Evolutionary conservation across 2,888 invertebrate species (phyloP), one percentile per base, ranked within the genome.

Genomic region (Poecilobothrus nobilitatus): DNA sequence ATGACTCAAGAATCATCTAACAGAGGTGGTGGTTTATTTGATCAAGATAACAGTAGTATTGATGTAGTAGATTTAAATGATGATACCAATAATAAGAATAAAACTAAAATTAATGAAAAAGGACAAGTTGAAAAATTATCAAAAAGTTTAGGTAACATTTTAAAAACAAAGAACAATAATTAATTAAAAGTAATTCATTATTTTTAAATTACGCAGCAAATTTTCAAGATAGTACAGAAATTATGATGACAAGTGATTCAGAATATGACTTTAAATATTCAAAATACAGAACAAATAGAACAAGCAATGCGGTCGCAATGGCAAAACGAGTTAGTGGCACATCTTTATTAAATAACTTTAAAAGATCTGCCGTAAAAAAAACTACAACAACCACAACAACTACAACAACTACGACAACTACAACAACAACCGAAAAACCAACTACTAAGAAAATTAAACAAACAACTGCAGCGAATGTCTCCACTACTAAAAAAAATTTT

Each of bases 171-270:
- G 12, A 44, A 53, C 18, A 3, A 2, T 18, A 53, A 53, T n/a
- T 27, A 27, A 2, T 53, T 18, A 53, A 53, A 53, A 15, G 7
- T 18, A 53, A 18, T 53, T 53, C n/a, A 15, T 18, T 18, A 18
- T 53, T 53, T 53, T 7, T 37, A 37, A 10, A 37, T 37, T 37
- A 37, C 8, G 7, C 7, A 53, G 86, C 82, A 7, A 86, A 86
- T 74, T 83, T 80, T 67, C 86, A 87, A 64, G 82, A 81, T 70
- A 87, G 87, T 76, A 85, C 86, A 71, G 87, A 87, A 74, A 81
- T 87, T 3, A 84, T 87, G 71, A 83, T 87, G 77, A 87, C 86
- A 18, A 87, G 87, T 71, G 87, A 87, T 74, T 81, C 82, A 61
- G 81, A 82, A 72, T 78, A 76, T 20, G 79, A 81, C 72, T 78